phyloP scores from a whole-genome alignment of 1,140 invertebrate genomes.

The Zaprionus capensis region DNA sequence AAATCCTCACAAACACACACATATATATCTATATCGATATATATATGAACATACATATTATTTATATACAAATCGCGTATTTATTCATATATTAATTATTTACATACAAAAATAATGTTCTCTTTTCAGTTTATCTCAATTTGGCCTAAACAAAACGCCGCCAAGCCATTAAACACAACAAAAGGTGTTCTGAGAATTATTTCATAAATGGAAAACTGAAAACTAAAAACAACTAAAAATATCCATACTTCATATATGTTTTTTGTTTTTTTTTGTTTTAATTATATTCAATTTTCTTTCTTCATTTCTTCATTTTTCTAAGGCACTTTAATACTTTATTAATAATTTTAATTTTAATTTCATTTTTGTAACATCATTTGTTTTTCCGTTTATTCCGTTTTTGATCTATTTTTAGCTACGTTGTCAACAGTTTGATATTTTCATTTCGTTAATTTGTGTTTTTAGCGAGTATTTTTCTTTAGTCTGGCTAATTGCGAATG shows the following conservation, averaged over 20 bases:
- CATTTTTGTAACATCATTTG: slow-evolving; percentile 14
- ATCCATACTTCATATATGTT: not conserved
- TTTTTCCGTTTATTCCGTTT: slow-evolving; percentile 1
- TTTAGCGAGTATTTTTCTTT: slow-evolving; percentile 21
- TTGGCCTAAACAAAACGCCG: slow-evolving; percentile 47
- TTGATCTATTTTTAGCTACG: slow-evolving; percentile 44
- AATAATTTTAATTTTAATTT: slow-evolving; percentile 49
- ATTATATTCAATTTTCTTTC: slow-evolving; percentile 16
- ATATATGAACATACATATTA: slow-evolving; percentile 14
- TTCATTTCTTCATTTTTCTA: slow-evolving; percentile 57
- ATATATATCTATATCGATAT: slow-evolving; percentile 18
- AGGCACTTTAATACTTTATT: slow-evolving; percentile 79
- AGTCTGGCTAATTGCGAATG: slow-evolving; percentile 43
- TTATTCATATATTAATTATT: slow-evolving; percentile 43
- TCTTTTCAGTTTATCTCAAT: slow-evolving; percentile 27
- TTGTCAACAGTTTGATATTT: slow-evolving; percentile 57
- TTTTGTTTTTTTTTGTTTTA: slow-evolving; percentile 16
- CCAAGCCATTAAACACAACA: slow-evolving; percentile 48
- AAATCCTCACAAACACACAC: slow-evolving; percentile 32
- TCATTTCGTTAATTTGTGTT: slow-evolving; percentile 23
- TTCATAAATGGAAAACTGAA: slow-evolving; percentile 40
- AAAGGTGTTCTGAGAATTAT: slow-evolving; percentile 48
- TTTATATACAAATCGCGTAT: slow-evolving; percentile 38
- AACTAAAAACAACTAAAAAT: slow-evolving; percentile 22
- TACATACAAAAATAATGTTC: slow-evolving; percentile 70